Evolutionary conservation across 2,797 vertebrate species (phyloP), one percentile per base, ranked within the genome.

Genomic region (Falco naumanni): DNA sequence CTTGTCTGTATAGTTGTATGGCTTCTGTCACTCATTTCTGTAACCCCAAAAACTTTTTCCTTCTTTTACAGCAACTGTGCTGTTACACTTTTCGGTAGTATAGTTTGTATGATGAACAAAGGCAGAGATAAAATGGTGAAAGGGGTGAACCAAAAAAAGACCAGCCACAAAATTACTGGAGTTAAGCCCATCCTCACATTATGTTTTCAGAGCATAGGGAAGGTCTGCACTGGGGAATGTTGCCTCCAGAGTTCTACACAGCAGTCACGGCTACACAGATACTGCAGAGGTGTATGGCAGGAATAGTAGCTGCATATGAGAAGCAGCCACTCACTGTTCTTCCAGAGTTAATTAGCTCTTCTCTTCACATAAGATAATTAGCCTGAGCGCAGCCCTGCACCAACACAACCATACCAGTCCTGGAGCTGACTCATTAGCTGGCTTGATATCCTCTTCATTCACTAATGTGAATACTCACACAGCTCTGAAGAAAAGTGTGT

Each of bases 311-410:
- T 91, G 69, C 34, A 17, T 43, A 16, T 31, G 61, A 93, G 90
- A 89, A 87, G 61, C 68, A 89, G 78, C 22, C 2, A 0, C 37
- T 91, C 1, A 1, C 72, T 94, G 33, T 29, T 94, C 13, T 79
- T 93, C 60, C 71, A 94, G 71, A 87, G 56, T 89, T 95, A 96
- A 96, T 95, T 93, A 95, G 78, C 79, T 84, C 54, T 92, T 94
- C 91, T 78, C 61, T 93, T 92, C 91, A 91, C 95, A 92, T 92
- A 82, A 95, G 50, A 50, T 97, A 94, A 97, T 96, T 95, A 96
- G 87, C 71, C 57, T 22, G 64, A 91, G 95, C 84, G 78, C 64
- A 94, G 80, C 64, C 81, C 53, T 87, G 82, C 71, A 89, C 76
- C 4, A 4, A 85, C 68, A 94, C 56, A 94, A 68, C 94, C 61